Conservation (phyloP, 2,113 vertebrate genomes). For the Sminthopsis crassicaudata region DNA sequence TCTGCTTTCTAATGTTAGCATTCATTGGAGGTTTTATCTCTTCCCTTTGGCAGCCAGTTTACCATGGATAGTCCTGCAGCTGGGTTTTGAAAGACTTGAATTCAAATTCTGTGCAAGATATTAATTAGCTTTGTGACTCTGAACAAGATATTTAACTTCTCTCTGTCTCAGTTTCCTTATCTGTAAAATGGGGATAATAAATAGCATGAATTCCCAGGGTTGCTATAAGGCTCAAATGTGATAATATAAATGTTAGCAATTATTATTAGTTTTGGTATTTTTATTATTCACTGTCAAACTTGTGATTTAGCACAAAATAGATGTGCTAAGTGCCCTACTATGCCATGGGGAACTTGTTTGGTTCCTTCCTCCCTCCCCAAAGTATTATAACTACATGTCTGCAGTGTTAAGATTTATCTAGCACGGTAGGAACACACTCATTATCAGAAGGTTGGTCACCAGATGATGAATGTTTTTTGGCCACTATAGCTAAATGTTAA, state of each 20-base stretch:
- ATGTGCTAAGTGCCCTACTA: not conserved
- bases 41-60: too few species aligned
- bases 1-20: too few species aligned
- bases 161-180: not conserved
- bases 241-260: not conserved
- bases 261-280: not conserved
- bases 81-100: too few species aligned
- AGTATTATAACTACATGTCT: not conserved
- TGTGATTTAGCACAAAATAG: not conserved
- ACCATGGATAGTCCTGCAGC: too few species aligned
- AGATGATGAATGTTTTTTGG: not conserved
- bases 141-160: not conserved
- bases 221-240: not conserved
- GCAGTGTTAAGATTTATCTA: not conserved
- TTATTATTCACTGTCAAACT: not conserved
- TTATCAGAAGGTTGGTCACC: not conserved
- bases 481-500: not conserved
- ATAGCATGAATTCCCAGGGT: not conserved
- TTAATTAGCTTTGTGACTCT: not conserved
- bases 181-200: not conserved
- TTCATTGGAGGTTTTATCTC: too few species aligned
- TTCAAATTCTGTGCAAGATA: not conserved
- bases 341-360: not conserved
- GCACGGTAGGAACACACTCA: not conserved
- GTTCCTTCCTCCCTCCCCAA: not conserved